Conservation (phyloP, 1,140 invertebrate species). For the Papilio machaon region DNA sequence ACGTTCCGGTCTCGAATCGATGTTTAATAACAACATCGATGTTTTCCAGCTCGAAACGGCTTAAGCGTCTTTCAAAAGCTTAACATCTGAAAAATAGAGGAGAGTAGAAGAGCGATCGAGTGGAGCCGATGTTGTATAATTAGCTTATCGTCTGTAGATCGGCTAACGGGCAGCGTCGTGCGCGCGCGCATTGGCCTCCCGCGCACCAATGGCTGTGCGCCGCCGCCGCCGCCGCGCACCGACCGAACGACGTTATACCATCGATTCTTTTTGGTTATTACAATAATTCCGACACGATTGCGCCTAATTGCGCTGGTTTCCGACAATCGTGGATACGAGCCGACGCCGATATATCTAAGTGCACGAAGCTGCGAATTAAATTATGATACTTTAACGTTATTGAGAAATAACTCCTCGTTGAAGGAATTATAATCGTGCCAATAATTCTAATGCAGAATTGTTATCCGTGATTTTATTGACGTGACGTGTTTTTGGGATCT, state of each 20-base stretch:
- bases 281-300: conserved; percentile 79
- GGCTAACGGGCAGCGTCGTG: conserved; percentile 62
- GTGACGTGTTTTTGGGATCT: conserved; percentile 62
- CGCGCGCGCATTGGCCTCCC: conserved; percentile 74
- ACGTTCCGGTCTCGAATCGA: conserved; percentile 48
- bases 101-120: conserved; percentile 66
- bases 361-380: conserved; percentile 56
- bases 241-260: conserved; percentile 68
- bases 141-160: conserved; percentile 76
- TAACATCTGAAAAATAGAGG: conserved; percentile 73
- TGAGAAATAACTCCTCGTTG: conserved; percentile 70
- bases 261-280: conserved; percentile 81
- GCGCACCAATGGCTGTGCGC: conserved; percentile 63
- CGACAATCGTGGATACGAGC: conserved; percentile 64
- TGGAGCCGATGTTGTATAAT: conserved; percentile 68
- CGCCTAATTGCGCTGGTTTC: conserved; percentile 76
- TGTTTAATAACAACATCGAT: conserved; percentile 57
- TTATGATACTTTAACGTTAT: conserved; percentile 65
- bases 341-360: conserved; percentile 58
- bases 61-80: conserved; percentile 58
- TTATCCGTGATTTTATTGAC: conserved; percentile 64
- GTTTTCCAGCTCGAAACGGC: conserved; percentile 49
- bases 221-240: conserved; percentile 45
- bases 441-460: conserved; percentile 64
- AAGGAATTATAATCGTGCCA: conserved; percentile 66